These are phyloP conservation scores for Cybosia mesomella DNA, from an alignment of 2,888 invertebrate genomes.

Conservation along the genomic window DNA sequence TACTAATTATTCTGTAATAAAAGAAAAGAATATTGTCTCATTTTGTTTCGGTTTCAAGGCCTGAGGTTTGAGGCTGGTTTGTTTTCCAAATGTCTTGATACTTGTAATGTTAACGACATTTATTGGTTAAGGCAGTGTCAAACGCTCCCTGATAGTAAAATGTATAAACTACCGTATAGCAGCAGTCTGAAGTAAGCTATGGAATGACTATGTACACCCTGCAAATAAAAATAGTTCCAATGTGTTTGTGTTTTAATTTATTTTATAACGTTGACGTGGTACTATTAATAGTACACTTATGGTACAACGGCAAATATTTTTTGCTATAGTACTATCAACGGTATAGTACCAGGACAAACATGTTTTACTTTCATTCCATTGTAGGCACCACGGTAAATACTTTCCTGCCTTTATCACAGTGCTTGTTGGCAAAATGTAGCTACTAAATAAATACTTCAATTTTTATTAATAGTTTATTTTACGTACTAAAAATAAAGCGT, in stretches of 20 bases:
- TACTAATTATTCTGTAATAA: too few relatives aligned
- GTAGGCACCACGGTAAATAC: too few relatives aligned
- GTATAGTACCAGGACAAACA: too few relatives aligned
- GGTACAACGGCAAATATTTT: not conserved
- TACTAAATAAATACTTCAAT: not conserved
- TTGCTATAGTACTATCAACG: too few relatives aligned
- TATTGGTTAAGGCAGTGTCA: conserved; percentile 42
- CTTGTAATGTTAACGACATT: not conserved
- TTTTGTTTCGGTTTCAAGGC: too few relatives aligned
- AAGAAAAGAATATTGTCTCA: too few relatives aligned
- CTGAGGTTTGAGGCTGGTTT: not conserved
- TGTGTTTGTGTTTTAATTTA: conserved; percentile 42
- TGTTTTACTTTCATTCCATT: too few relatives aligned
- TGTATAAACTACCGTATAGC: conserved; percentile 31
- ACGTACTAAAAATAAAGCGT: conserved; percentile 4
- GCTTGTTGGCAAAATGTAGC: too few relatives aligned
- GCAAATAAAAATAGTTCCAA: conserved; percentile 58
- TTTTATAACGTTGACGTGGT: not conserved
- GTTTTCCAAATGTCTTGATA: conserved; percentile 1
- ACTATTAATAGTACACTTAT: not conserved
- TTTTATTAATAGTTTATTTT: conserved; percentile 4
- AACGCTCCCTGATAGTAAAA: conserved; percentile 34
- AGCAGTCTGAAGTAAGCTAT: conserved; percentile 30
- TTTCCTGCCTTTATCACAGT: too few relatives aligned
- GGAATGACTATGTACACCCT: conserved; percentile 30